Evolutionary conservation across 2,888 invertebrate species (phyloP).

Genomic region (Margaritifera margaritifera): DNA sequence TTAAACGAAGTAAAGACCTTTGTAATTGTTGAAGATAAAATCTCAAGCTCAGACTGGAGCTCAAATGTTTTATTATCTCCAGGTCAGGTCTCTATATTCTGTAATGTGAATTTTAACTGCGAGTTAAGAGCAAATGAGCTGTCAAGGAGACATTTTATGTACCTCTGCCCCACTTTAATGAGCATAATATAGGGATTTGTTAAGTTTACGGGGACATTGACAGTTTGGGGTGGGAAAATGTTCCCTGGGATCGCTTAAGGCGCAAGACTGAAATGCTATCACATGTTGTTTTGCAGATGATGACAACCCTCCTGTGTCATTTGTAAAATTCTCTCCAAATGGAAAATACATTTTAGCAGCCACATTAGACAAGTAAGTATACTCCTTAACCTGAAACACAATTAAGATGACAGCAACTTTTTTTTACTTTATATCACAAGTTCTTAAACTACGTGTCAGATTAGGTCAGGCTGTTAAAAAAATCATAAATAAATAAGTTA

Average conservation of each 20-base stretch:
- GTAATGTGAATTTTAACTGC: no score
- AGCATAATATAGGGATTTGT: background rate
- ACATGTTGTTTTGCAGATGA: constrained; percentile 80
- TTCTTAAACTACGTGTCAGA: constrained; percentile 5
- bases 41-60: no score
- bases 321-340: constrained; percentile 99
- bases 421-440: constrained; percentile 2
- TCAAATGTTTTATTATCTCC: no score
- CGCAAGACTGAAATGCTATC: background rate
- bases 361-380: constrained; percentile 88
- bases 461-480: background rate
- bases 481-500: background rate
- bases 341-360: constrained; percentile 99
- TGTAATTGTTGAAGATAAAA: no score
- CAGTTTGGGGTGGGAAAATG: background rate
- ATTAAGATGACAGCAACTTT: background rate
- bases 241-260: background rate
- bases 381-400: background rate
- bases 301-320: constrained; percentile 99
- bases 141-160: no score
- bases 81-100: no score
- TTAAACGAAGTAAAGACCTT: no score
- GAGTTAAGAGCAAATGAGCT: no score
- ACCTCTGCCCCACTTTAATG: no score
- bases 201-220: background rate